Evolutionary conservation across 1,140 invertebrate genomes (phyloP).

Genomic region (Pantala flavescens): DNA sequence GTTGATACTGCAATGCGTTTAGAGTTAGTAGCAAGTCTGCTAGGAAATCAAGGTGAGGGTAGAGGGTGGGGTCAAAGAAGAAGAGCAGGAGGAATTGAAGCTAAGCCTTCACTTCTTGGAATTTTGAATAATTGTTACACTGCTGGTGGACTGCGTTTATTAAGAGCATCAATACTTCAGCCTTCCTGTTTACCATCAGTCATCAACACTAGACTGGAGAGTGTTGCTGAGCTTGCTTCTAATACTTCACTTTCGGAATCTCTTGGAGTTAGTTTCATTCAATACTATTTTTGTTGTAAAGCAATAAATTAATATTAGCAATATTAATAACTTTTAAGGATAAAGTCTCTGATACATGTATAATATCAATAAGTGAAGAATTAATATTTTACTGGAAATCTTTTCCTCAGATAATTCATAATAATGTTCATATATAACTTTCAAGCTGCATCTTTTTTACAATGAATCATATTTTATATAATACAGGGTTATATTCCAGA

Average conservation of each 20-base stretch:
- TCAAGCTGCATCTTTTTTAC: too few relatives aligned
- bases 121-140: slow-evolving; percentile 72
- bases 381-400: too few relatives aligned
- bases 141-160: slow-evolving; percentile 56
- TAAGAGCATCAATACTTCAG: slow-evolving; percentile 74
- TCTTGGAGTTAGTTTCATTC: too few relatives aligned
- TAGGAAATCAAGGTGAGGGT: neutral
- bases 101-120: slow-evolving; percentile 52
- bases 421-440: too few relatives aligned
- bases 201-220: slow-evolving; percentile 57
- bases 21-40: slow-evolving; percentile 55
- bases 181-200: slow-evolving; percentile 53
- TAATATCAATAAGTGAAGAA: too few relatives aligned
- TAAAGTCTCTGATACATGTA: too few relatives aligned
- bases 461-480: too few relatives aligned
- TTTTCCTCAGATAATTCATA: too few relatives aligned
- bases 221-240: slow-evolving; percentile 61
- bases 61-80: slow-evolving; percentile 29
- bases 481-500: too few relatives aligned
- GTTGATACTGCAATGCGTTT: slow-evolving; percentile 55
- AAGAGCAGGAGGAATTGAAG: slow-evolving; percentile 26
- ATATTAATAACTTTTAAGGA: too few relatives aligned
- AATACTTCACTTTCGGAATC: slow-evolving; percentile 47
- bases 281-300: too few relatives aligned
- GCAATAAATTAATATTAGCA: too few relatives aligned